phyloP scores from a whole-genome alignment of 2,113 vertebrate genomes.

The Pedionomus torquatus region DNA sequence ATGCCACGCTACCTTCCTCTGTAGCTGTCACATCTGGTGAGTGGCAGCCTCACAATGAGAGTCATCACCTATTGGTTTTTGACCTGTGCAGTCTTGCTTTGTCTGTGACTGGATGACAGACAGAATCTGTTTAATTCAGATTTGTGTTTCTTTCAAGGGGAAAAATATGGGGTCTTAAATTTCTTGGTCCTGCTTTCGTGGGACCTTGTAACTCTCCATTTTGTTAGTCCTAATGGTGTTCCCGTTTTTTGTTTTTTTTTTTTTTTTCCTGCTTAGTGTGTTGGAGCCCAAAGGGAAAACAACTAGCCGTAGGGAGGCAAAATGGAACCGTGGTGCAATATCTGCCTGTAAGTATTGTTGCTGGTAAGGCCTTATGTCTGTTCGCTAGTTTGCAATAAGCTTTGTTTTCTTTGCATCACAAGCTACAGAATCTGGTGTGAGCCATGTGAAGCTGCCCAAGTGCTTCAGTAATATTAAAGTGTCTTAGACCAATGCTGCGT shows the following conservation, averaged over 20 bases:
- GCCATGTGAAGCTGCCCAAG: background rate
- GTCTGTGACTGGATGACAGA: background rate
- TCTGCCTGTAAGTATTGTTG: conserved; percentile 85
- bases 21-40: conserved; percentile 89
- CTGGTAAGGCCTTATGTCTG: background rate
- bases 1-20: conserved; percentile 79
- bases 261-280: conserved; percentile 80
- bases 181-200: background rate
- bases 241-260: conserved; percentile 6
- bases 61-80: background rate
- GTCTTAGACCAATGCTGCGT: background rate
- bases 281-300: conserved; percentile 99
- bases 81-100: background rate
- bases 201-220: background rate
- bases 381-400: background rate
- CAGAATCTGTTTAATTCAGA: background rate
- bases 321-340: conserved; percentile 93
- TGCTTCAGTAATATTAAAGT: background rate
- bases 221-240: background rate
- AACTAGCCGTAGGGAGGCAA: conserved; percentile 91
- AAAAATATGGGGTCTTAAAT: fast-evolving
- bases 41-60: conserved; percentile 26
- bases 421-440: background rate
- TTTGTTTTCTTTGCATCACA: background rate
- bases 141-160: fast-evolving